Percentiles rank a stretch among this genome's conserved stretches.
phyloP scores from a whole-genome alignment of 2,888 invertebrate genomes.

The Electrophaes corylata region DNA sequence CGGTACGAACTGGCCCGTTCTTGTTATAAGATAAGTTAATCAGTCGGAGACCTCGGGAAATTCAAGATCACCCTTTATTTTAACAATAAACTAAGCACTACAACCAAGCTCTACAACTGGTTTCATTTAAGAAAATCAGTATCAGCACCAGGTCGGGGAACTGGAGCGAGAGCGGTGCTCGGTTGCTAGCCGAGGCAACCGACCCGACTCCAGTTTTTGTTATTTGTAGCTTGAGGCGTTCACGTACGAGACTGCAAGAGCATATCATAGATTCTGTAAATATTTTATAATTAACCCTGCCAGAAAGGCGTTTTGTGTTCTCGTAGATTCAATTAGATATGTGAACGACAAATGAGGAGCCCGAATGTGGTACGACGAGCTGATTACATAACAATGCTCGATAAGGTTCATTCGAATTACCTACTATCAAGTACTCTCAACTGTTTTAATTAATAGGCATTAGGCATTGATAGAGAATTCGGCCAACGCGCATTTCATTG shows the following conservation, averaged over 20 bases:
- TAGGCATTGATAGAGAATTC: constrained; percentile 2
- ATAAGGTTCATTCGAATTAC: constrained; percentile 30
- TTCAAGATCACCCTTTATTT: constrained; percentile 40
- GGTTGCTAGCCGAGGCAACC: constrained; percentile 27
- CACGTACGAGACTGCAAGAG: constrained; percentile 49
- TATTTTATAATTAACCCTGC: not conserved
- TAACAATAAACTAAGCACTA: constrained; percentile 16
- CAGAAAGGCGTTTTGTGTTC: not conserved
- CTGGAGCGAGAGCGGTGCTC: constrained; percentile 32
- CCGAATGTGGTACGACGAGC: not conserved
- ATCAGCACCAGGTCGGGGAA: constrained; percentile 41
- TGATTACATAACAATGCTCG: constrained; percentile 31
- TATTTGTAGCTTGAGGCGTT: constrained; percentile 51
- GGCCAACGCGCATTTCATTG: constrained; percentile 15
- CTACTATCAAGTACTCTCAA: constrained; percentile 5
- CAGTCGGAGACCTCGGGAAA: constrained; percentile 39
- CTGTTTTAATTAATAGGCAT: constrained; percentile 19
- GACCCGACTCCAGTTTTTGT: constrained; percentile 42
- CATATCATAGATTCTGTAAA: constrained; percentile 26
- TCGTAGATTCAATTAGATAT: constrained; percentile 9
- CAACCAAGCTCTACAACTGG: constrained; percentile 20
- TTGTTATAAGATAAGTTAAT: constrained; percentile 35
- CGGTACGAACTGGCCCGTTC: constrained; percentile 17
- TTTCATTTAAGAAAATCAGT: constrained; percentile 40
- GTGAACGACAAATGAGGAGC: constrained; percentile 14